phyloP scores from a whole-genome alignment of 2,113 vertebrate species.

The Mandrillus leucophaeus region DNA sequence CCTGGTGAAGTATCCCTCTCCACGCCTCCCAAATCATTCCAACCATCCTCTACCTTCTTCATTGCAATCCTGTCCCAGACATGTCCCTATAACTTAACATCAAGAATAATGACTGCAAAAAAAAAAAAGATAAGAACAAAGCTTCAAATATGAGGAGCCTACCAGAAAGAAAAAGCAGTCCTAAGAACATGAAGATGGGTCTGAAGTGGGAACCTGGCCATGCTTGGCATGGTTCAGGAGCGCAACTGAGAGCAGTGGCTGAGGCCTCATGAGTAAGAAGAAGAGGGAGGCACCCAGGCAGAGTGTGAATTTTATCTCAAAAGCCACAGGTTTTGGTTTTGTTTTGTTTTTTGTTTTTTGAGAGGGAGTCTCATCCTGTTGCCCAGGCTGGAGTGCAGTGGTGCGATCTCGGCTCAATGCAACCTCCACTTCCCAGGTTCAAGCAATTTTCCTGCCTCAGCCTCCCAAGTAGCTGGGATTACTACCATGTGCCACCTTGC shows the following conservation, averaged over 20 bases:
- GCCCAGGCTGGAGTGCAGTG: too few species aligned
- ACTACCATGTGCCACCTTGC: too few species aligned
- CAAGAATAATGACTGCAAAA: neutral
- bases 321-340: neutral
- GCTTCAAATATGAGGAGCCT: neutral
- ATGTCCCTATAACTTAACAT: neutral
- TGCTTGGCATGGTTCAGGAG: neutral
- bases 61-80: neutral
- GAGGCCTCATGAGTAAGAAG: neutral
- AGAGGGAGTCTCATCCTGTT: too few species aligned
- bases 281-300: neutral
- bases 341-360: too few species aligned
- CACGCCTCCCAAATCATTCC: neutral
- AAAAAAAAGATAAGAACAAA: neutral
- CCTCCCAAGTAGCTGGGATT: too few species aligned
- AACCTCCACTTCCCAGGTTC: too few species aligned
- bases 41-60: neutral
- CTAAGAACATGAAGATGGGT: neutral
- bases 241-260: neutral
- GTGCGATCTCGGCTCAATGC: too few species aligned
- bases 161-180: neutral
- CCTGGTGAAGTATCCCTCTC: neutral
- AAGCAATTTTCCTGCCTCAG: too few species aligned
- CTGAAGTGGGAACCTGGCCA: neutral
- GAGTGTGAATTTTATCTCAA: neutral